Conservation (phyloP, 2,113 vertebrate genomes). For the Sus scrofa region T2T-Sscrofa CM000822.6:13018501-13019000, state of each 20-base stretch:
- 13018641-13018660: slow-evolving; percentile 24
- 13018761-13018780: background rate
- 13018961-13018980: background rate
- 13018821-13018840: background rate
- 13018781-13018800: background rate
- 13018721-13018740: background rate
- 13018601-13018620: background rate
- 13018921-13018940: background rate
- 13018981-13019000: background rate
- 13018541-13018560: background rate
- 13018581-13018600: background rate
- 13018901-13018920: background rate
- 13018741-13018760: background rate
- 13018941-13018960: background rate
- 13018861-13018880: background rate
- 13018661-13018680: background rate
- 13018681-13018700: background rate
- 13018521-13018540: background rate
- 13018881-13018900: background rate
- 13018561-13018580: background rate
- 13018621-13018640: background rate
- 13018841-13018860: background rate
- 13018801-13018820: background rate
- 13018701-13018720: background rate
- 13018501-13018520: background rate